Percentiles rank a stretch among this genome's conserved stretches.
Evolutionary conservation across 2,888 invertebrate genomes (phyloP).

Genomic region (Cerastis rubricosa): DNA sequence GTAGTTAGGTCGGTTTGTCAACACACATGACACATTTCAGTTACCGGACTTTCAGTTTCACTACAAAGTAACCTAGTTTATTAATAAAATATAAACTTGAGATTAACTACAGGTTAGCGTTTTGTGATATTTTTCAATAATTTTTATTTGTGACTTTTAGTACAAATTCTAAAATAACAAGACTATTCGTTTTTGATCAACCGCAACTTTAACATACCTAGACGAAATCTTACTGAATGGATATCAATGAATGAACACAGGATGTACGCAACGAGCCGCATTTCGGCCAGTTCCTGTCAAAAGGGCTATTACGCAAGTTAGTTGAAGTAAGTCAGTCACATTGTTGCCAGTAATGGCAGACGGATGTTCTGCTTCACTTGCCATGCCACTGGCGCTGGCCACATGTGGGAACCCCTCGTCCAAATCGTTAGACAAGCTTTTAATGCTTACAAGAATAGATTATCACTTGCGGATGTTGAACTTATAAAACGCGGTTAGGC

Average conservation of each 20-base stretch:
- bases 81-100: slow-evolving; percentile 31
- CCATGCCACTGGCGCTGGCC: slow-evolving; percentile 45
- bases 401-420: slow-evolving; percentile 62
- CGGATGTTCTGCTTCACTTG: slow-evolving; percentile 75
- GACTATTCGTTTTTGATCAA: slow-evolving; percentile 1
- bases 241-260: slow-evolving; percentile 54
- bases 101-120: neutral
- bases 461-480: slow-evolving; percentile 78
- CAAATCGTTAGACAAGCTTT: slow-evolving; percentile 61
- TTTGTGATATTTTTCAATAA: neutral
- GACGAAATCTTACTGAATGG: slow-evolving; percentile 15
- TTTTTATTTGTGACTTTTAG: neutral
- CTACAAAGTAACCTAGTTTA: slow-evolving; percentile 37
- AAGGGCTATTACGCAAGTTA: slow-evolving; percentile 66
- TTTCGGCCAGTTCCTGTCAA: slow-evolving; percentile 59
- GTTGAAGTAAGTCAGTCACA: slow-evolving; percentile 64
- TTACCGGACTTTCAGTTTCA: slow-evolving; percentile 48
- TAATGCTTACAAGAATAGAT: slow-evolving; percentile 72
- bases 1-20: slow-evolving; percentile 81
- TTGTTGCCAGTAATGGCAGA: slow-evolving; percentile 71
- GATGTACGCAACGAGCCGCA: slow-evolving; percentile 55
- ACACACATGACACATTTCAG: slow-evolving; percentile 76
- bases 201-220: slow-evolving; percentile 4
- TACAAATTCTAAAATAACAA: neutral
- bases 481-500: slow-evolving; percentile 64